Evolutionary conservation across 2,113 vertebrate species (phyloP), one percentile per base, ranked within the genome.

Genomic region (Urocitellus parryii): DNA sequence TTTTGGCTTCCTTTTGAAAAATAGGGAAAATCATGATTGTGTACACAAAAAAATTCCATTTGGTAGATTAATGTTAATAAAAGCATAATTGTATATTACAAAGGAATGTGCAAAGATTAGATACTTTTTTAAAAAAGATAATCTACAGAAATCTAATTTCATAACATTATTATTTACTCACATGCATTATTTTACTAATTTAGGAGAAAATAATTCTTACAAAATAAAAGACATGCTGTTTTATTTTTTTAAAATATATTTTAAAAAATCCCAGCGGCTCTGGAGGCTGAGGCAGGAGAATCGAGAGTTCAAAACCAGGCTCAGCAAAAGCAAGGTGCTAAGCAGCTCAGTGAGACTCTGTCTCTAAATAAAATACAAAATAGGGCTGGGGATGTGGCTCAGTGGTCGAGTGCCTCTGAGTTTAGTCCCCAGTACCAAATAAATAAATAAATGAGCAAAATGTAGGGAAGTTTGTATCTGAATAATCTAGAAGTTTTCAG

Each of bases 1-100:
- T 95, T 5, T 86, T 92, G 6, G 56, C 34, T 92, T 95, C 11
- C 51, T 39, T 93, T 97, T 73, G 42, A 68, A 91, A 45, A 95
- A 29, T 39, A 84, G 27, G 82, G 42, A 25, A 76, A 85, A 42
- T 79, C 56, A 1, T 78, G 67, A 73, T 92, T 18, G 7, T 8
- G 0, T 68, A 45, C 13, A 34, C 76, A 65, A 80, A 82, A 92
- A 51, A 22, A 77, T 70, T 89, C 7, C 29, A 85, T 78, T 32
- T 32, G 68, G 37, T 53, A 74, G 20, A 72, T 72, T 85, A 80
- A 63, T 53, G 39, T 32, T n/a, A 32, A 70, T 87, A 88, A 91
- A 93, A 73, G 27, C 67, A 93, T 42, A 65, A 32, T 79, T 84
- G 80, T 61, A 29, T 82, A 16, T 88, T 73, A 51, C 10, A 88